phyloP scores from a whole-genome alignment of 2,113 vertebrate genomes.

The Hemibagrus wyckioides region DNA sequence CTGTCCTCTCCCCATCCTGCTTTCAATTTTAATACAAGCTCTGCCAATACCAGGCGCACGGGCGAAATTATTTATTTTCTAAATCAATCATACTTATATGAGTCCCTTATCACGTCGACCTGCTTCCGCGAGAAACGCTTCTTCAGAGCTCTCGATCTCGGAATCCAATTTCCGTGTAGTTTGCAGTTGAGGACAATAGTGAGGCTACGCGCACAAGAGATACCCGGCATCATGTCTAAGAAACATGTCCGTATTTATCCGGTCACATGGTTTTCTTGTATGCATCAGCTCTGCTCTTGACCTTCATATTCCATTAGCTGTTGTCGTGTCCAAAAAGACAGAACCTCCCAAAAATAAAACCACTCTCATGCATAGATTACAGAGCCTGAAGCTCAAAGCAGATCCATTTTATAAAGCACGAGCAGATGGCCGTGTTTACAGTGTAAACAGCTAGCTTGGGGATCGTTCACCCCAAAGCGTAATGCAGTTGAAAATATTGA shows the following conservation, averaged over 20 bases:
- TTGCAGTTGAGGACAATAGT: conserved; percentile 40
- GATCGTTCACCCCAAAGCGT: conserved; percentile 22
- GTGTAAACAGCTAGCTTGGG: conserved; percentile 24
- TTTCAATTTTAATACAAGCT: conserved; percentile 60
- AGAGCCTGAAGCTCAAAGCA: conserved; percentile 12
- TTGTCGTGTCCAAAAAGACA: conserved; percentile 4
- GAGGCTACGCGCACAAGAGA: conserved; percentile 20
- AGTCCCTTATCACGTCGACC: conserved; percentile 65
- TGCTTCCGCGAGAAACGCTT: conserved; percentile 52
- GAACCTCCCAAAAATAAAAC: background rate
- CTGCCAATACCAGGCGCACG: conserved; percentile 57
- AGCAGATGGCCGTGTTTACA: conserved; percentile 39
- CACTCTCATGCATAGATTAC: conserved; percentile 5
- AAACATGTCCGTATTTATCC: conserved; percentile 12
- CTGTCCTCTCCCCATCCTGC: conserved; percentile 36
- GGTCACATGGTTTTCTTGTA: conserved; percentile 10
- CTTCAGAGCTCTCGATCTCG: conserved; percentile 14
- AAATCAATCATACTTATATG: conserved; percentile 67
- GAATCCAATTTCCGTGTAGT: conserved; percentile 51
- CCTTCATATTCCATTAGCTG: conserved; percentile 16
- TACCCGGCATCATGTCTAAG: conserved; percentile 21
- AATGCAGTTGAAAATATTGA: conserved; percentile 31
- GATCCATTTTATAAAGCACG: background rate
- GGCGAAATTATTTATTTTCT: conserved; percentile 66
- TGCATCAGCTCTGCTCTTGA: background rate